Evolutionary conservation across 2,888 invertebrate species (phyloP).

Genomic region (Aleiodes alternator): DNA sequence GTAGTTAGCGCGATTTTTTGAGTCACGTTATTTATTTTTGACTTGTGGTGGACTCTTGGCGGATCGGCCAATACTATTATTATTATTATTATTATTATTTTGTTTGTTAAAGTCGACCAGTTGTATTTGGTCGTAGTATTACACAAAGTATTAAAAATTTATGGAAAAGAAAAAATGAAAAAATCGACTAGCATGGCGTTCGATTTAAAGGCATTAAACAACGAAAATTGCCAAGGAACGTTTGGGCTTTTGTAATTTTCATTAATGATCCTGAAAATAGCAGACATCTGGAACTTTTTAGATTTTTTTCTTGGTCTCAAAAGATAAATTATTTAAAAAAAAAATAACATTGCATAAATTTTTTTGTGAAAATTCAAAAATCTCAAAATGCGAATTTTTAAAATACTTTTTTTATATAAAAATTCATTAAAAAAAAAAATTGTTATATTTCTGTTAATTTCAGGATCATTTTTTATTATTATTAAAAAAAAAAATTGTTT

Average conservation of each 20-base stretch:
- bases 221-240: background rate
- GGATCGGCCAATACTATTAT: conserved; percentile 18
- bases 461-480: too few species aligned
- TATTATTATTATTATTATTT: background rate
- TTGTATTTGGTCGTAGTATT: conserved; percentile 34
- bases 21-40: conserved; percentile 36
- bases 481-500: background rate
- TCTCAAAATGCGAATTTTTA: too few species aligned
- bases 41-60: conserved; percentile 31
- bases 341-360: background rate
- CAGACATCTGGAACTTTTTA: too few species aligned
- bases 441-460: too few species aligned
- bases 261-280: background rate
- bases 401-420: too few species aligned
- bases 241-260: conserved; percentile 11
- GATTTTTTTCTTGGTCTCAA: too few species aligned
- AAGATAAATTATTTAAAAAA: background rate
- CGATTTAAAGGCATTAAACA: conserved; percentile 6
- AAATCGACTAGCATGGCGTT: conserved; percentile 20
- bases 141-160: conserved; percentile 34
- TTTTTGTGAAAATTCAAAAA: too few species aligned
- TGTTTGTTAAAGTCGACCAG: conserved; percentile 22
- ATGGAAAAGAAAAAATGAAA: background rate
- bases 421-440: too few species aligned
- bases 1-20: conserved; percentile 34